Evolutionary conservation across 2,797 vertebrate species (phyloP).

Genomic region (Xenopus petersii): DNA sequence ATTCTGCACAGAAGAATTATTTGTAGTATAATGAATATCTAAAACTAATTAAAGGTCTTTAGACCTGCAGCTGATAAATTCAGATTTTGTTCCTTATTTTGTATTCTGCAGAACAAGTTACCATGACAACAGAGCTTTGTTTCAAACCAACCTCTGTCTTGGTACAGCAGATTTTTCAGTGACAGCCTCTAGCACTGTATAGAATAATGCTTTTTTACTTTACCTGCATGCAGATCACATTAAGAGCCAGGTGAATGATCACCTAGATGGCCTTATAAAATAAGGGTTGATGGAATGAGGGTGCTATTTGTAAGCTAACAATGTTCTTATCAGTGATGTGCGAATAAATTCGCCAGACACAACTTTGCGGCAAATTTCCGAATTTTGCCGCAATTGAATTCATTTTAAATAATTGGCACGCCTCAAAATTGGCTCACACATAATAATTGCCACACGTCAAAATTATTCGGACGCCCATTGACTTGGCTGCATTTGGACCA

Average conservation of each 20-base stretch:
- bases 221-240: constrained; percentile 28
- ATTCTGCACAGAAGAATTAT: neutral
- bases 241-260: neutral
- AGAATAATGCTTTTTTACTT: constrained; percentile 25
- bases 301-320: no score
- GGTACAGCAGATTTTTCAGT: constrained; percentile 34
- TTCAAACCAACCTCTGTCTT: constrained; percentile 27
- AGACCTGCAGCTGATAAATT: constrained; percentile 32
- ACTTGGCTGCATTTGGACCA: no score
- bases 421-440: no score
- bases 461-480: no score
- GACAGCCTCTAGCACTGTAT: constrained; percentile 20
- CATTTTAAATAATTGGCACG: no score
- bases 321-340: no score
- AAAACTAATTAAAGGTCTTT: constrained; percentile 35
- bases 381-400: no score
- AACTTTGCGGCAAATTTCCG: no score
- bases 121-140: constrained; percentile 41
- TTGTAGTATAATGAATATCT: constrained; percentile 31
- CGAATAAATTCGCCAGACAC: no score
- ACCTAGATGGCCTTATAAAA: no score
- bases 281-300: no score
- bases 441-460: no score
- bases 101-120: constrained; percentile 29
- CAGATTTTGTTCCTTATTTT: constrained; percentile 24